Evolutionary conservation across 1,140 invertebrate species (phyloP), one percentile per base, ranked within the genome.

Genomic region (Cryptotermes secundus): DNA sequence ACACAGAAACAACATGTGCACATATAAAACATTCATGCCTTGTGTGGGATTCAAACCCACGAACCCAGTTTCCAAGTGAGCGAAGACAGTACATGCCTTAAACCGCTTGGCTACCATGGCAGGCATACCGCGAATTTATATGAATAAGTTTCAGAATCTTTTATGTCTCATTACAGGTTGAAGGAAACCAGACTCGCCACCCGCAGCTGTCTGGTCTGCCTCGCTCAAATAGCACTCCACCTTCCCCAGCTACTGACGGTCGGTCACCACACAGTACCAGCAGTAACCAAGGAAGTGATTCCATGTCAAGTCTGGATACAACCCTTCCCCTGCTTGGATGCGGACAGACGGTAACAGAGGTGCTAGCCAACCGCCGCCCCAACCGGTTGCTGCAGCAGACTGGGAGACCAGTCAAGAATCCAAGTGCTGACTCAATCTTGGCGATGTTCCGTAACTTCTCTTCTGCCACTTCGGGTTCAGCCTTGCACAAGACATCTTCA

Each of bases 351-450:
- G 38, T 83, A 26, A 34, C 53, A 34, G 83, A 83, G 16, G n/a
- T 79, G 24, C 84, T 81, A 4, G 59, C 49, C 72, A 45, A 31
- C 36, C 35, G 79, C 53, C 34, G 53, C 42, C 85, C 84, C 53
- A 36, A 53, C 22, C 79, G 81, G n/a, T 38, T 83, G 49, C 81
- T 83, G 24, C 84, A 79, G 45, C 59, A 45, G 34, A 80, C 12
- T 31, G 80, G 35, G 31, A 72, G 36, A 16, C 84, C 84, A 19
- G 7, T 42, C 45, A 85, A 82, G 86, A 72, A 87, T 86, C 84
- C 94, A 10, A 94, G 93, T 86, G 94, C 94, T 19, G 95, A 95
- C 89, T 95, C 94, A 4, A 94, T 95, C 83, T 88, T 95, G 80
- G 93, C 94, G 4, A 94, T 95, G 93, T 95, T 95, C 87, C 89